Conservation (phyloP, 2,888 invertebrate genomes). For the Eledona agricola region DNA sequence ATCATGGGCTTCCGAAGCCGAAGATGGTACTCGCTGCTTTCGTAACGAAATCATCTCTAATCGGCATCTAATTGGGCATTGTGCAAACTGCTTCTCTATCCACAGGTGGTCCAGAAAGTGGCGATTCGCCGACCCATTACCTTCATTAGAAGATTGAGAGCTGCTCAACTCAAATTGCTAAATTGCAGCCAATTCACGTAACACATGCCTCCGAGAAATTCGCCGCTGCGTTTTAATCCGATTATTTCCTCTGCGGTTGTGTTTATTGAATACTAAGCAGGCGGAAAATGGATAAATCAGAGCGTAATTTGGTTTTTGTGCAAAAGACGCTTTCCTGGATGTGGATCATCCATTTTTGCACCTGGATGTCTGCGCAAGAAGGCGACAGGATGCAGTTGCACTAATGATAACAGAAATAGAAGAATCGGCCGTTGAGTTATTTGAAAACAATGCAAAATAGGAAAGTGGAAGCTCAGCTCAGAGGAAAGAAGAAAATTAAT, state of each 20-base stretch:
- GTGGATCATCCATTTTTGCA: too few relatives aligned
- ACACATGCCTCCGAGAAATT: constrained; percentile 20
- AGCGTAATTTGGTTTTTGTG: too few relatives aligned
- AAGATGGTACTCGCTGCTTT: constrained; percentile 10
- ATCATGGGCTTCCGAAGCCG: constrained; percentile 29
- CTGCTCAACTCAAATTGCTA: constrained; percentile 10
- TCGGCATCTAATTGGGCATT: constrained; percentile 5
- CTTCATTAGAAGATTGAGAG: constrained; percentile 9
- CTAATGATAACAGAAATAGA: too few relatives aligned
- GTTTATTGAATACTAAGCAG: constrained; percentile 24
- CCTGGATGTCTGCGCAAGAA: too few relatives aligned
- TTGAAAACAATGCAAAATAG: too few relatives aligned
- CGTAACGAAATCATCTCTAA: constrained; percentile 15
- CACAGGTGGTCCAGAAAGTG: constrained; percentile 22
- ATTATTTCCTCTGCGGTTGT: constrained; percentile 19
- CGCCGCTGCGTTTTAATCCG: constrained; percentile 13
- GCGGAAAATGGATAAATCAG: constrained; percentile 23
- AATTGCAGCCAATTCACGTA: constrained; percentile 18
- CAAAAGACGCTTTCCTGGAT: too few relatives aligned
- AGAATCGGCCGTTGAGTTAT: too few relatives aligned
- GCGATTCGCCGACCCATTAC: constrained; percentile 8
- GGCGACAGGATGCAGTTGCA: too few relatives aligned
- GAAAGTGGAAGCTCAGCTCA: too few relatives aligned
- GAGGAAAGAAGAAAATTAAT: too few relatives aligned
- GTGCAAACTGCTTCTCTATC: constrained; percentile 6